Evolutionary conservation across 2,888 invertebrate genomes (phyloP).

Genomic region (Eumerus sabulonum): DNA sequence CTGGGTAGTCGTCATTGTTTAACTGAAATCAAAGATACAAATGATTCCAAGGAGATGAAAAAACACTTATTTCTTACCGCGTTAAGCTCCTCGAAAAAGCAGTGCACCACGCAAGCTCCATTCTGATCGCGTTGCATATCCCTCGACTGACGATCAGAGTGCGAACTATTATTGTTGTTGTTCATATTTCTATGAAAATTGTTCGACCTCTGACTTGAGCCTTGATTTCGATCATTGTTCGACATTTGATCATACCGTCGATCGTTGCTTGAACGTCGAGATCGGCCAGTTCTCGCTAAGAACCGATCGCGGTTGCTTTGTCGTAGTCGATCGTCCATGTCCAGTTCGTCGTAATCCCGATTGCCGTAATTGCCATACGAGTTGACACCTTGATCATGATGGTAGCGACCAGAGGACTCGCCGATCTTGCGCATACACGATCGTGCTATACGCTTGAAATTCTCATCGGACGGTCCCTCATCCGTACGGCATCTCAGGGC

Average conservation of each 20-base stretch:
- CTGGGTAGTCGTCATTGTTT: constrained; percentile 80
- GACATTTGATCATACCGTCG: constrained; percentile 27
- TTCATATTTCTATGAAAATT: constrained; percentile 41
- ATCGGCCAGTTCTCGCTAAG: constrained; percentile 70
- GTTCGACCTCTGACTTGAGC: constrained; percentile 69
- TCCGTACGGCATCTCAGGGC: constrained; percentile 82
- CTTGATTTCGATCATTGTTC: constrained; percentile 29
- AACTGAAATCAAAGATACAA: constrained; percentile 71
- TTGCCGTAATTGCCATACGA: constrained; percentile 33
- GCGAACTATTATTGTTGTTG: constrained; percentile 40
- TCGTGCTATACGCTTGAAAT: constrained; percentile 81
- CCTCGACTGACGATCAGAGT: constrained; percentile 19
- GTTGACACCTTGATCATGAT: constrained; percentile 31
- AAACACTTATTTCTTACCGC: constrained; percentile 80
- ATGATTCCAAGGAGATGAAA: neutral
- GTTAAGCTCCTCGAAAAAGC: constrained; percentile 85
- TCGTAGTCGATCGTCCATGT: constrained; percentile 65
- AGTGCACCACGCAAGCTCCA: constrained; percentile 83
- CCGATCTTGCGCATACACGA: constrained; percentile 80
- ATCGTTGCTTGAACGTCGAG: constrained; percentile 69
- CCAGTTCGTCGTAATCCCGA: constrained; percentile 71
- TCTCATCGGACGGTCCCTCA: constrained; percentile 82
- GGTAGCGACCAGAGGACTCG: constrained; percentile 58
- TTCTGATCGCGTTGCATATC: constrained; percentile 64
- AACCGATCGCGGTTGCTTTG: constrained; percentile 69